Evolutionary conservation across 2,113 vertebrate genomes (phyloP), one percentile per base, ranked within the genome.

Genomic region (Nematolebias whitei): DNA sequence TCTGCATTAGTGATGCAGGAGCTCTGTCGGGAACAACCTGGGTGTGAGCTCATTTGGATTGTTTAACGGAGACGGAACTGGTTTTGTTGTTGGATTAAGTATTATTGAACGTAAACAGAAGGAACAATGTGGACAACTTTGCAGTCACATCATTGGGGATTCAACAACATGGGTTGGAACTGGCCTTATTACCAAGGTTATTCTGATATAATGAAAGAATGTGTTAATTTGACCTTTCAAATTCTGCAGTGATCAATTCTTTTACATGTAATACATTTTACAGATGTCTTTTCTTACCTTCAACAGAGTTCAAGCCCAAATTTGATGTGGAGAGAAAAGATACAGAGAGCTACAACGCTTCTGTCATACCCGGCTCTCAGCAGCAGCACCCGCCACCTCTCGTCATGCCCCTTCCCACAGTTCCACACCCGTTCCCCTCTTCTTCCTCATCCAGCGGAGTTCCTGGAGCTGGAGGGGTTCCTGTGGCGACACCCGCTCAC

Each of bases 401-500:
- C 12, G n/a, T n/a, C n/a, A 74, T 91, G 38, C 91, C 86, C 8
- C 76, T 90, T 24, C 90, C 89, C 15, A 84, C 87, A 6, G 87
- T 89, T 19, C 95, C 93, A 18, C 95, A 91, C 49, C 89, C 85
- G 12, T 88, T 86, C 18, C 64, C 82, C 39, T 72, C 83, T 2
- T 71, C 82, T 35, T 76, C 87, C 0, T 94, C 94, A 1, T 63
- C 75, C 2, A 89, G 92, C 15, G 93, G 93, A 73, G 93, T 92
- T 38, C 91, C 94, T 2, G 90, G 92, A 82, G 91, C 89, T 16
- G 95, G 93, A 20, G 91, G 94, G 56, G 90, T 94, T 89, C 93
- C 96, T 59, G 86, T 95, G 59, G 91, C 93, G 11, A 95, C 95
- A 71, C 92, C 91, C 61, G 95, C 95, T 1, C 98, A 96, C 92